A percentile compares a stretch with the other conserved stretches of the same genome.
Evolutionary conservation across 2,797 vertebrate genomes (phyloP).

Genomic region (Dendrocincla tyrannina): DNA sequence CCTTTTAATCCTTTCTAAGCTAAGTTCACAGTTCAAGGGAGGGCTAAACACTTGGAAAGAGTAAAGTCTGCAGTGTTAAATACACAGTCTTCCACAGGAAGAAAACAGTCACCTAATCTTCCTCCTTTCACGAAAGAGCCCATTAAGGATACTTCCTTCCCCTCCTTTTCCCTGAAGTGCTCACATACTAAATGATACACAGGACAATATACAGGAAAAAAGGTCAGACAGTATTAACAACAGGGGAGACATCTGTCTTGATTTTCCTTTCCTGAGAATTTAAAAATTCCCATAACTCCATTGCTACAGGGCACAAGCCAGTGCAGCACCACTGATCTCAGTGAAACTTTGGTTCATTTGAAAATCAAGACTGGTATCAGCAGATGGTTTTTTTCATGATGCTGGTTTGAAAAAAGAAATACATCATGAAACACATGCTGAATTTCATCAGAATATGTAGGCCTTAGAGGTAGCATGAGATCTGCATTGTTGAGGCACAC

Average conservation of each 20-base stretch:
- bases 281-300: background rate
- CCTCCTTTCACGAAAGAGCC: background rate
- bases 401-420: background rate
- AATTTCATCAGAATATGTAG: background rate
- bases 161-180: background rate
- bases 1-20: background rate
- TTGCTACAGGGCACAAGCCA: background rate
- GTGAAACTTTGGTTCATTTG: accelerated
- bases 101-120: background rate
- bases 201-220: constrained; percentile 1
- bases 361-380: background rate
- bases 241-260: background rate
- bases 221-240: background rate
- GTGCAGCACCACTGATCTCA: accelerated
- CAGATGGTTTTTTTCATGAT: background rate
- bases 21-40: background rate
- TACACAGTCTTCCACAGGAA: background rate
- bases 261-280: background rate
- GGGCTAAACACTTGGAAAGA: background rate
- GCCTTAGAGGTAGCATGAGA: background rate
- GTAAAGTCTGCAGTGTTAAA: background rate
- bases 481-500: background rate
- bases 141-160: constrained; percentile 24
- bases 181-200: background rate
- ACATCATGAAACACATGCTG: background rate